Percentiles rank a stretch among this genome's conserved stretches.
These are phyloP conservation scores for Adrianichthys oophorus DNA, from an alignment of 2,797 vertebrate species.

Conservation along the genomic window DNA sequence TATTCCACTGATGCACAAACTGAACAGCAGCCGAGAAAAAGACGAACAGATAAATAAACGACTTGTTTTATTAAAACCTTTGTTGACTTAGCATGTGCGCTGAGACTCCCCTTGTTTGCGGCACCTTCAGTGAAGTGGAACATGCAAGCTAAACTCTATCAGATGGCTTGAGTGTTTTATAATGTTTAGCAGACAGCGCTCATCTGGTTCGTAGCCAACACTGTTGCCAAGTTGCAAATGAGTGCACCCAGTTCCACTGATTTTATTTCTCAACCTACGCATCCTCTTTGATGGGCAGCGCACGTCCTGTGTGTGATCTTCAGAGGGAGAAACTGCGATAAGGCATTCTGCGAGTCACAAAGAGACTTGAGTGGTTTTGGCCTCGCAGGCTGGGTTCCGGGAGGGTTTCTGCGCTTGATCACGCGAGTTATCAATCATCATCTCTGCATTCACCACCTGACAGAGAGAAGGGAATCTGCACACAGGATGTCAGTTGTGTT, in stretches of 20 bases:
- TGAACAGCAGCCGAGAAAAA: constrained; percentile 30
- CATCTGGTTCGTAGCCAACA: constrained; percentile 63
- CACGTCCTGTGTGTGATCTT: constrained; percentile 47
- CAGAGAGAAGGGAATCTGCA: constrained; percentile 30
- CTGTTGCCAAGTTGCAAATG: constrained; percentile 43
- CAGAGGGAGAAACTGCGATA: constrained; percentile 45
- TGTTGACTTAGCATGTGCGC: constrained; percentile 62
- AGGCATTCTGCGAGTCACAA: constrained; percentile 51
- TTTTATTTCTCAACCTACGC: constrained; percentile 56
- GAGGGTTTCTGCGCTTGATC: constrained; percentile 43
- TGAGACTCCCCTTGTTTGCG: constrained; percentile 61
- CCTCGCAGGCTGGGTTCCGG: constrained; percentile 19
- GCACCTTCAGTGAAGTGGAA: constrained; percentile 63
- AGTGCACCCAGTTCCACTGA: constrained; percentile 36
- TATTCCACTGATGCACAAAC: constrained; percentile 24
- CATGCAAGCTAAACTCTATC: constrained; percentile 69
- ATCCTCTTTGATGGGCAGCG: constrained; percentile 63
- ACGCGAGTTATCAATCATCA: constrained; percentile 53
- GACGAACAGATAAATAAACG: constrained; percentile 43
- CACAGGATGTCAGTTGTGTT: constrained; percentile 47
- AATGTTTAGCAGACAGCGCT: constrained; percentile 64
- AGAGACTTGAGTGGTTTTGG: constrained; percentile 35
- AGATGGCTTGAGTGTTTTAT: constrained; percentile 66
- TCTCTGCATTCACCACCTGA: constrained; percentile 37
- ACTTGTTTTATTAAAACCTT: constrained; percentile 54